Conservation (phyloP, 2,888 invertebrate genomes). For the Spilosoma lubricipeda region DNA sequence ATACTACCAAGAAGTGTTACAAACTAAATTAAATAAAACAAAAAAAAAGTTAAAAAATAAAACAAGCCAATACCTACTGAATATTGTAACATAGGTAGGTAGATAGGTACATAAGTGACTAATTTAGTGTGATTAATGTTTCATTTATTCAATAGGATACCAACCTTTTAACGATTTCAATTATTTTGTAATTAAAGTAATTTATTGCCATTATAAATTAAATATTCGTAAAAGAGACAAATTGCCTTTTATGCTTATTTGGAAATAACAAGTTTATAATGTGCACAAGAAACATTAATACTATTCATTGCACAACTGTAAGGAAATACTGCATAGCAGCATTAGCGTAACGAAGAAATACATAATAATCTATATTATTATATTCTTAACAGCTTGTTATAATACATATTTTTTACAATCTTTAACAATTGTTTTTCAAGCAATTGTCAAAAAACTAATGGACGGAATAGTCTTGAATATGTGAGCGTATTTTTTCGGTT, state of each 20-base stretch:
- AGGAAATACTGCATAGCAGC: background rate
- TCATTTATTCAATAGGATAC: background rate
- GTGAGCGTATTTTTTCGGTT: background rate
- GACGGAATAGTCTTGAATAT: background rate
- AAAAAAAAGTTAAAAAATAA: background rate
- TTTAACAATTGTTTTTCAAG: background rate
- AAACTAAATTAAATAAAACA: no score
- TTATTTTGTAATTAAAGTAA: background rate
- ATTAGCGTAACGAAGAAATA: background rate
- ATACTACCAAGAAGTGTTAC: background rate
- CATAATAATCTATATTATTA: background rate
- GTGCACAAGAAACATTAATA: background rate
- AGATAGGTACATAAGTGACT: background rate
- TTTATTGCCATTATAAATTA: background rate
- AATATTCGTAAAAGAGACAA: no score
- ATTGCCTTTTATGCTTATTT: no score
- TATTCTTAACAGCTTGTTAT: background rate
- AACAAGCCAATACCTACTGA: background rate
- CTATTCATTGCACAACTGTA: no score
- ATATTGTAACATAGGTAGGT: background rate
- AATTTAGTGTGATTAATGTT: background rate
- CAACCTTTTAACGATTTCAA: background rate
- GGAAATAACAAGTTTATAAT: no score
- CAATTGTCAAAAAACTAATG: background rate
- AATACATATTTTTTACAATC: background rate